Evolutionary conservation across 2,888 invertebrate genomes (phyloP).

Genomic region (Monochamus alternatus): DNA sequence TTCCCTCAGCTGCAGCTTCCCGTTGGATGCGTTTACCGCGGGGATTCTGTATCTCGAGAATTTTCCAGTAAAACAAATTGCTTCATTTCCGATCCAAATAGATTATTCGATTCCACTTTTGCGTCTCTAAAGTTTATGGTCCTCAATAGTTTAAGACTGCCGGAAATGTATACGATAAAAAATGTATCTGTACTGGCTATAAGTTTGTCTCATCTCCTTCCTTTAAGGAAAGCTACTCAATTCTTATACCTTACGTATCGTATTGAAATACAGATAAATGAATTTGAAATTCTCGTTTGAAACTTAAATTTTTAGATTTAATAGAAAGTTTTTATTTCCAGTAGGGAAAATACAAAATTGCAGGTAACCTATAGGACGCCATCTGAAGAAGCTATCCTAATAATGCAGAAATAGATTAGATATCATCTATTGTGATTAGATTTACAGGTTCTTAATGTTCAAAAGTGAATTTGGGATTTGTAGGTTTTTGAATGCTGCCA

Average conservation of each 20-base stretch:
- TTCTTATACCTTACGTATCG: not conserved
- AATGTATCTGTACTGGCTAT: not conserved
- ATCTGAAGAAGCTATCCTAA: too few relatives aligned
- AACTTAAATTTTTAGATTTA: too few relatives aligned
- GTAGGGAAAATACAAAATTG: too few relatives aligned
- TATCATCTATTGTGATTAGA: too few relatives aligned
- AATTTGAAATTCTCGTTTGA: too few relatives aligned
- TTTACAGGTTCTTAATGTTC: too few relatives aligned
- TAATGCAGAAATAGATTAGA: too few relatives aligned
- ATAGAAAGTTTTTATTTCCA: too few relatives aligned
- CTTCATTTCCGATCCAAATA: slow-evolving; percentile 1
- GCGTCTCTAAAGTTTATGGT: slow-evolving; percentile 1
- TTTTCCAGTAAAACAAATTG: slow-evolving; percentile 22
- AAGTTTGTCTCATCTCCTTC: not conserved
- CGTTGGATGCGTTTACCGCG: slow-evolving; percentile 14
- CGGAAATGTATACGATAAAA: not conserved
- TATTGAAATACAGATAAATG: not conserved
- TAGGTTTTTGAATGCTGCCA: too few relatives aligned
- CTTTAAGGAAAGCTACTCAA: too few relatives aligned
- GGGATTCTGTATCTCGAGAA: slow-evolving; percentile 12
- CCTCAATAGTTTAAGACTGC: not conserved
- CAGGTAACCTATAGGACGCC: too few relatives aligned
- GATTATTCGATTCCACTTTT: slow-evolving; percentile 1
- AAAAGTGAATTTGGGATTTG: too few relatives aligned
- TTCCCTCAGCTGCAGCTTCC: slow-evolving; percentile 17